Evolutionary conservation across 2,888 invertebrate species (phyloP).

Genomic region (Girardia tigrina): DNA sequence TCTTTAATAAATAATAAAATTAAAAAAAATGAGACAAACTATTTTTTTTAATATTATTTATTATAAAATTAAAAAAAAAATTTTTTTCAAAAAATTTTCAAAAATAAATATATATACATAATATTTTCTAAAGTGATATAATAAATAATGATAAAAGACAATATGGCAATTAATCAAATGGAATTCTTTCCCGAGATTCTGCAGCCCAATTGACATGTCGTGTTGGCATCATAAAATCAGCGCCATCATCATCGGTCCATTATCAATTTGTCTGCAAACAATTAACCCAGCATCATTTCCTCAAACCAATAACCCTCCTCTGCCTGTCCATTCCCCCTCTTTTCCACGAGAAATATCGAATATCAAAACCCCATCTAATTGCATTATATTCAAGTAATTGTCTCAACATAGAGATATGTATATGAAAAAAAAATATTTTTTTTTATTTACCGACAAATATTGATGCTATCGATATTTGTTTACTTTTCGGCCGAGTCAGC

Average conservation of each 20-base stretch:
- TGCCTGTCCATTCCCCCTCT: too few relatives aligned
- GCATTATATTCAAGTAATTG: constrained; percentile 14
- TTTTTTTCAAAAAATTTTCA: too few relatives aligned
- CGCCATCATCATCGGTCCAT: not conserved
- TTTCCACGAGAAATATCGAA: too few relatives aligned
- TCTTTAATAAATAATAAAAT: too few relatives aligned
- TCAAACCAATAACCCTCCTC: too few relatives aligned
- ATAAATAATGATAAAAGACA: constrained; percentile 16
- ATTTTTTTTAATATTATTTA: too few relatives aligned
- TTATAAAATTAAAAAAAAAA: too few relatives aligned
- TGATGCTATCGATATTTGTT: constrained; percentile 11
- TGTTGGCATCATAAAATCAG: not conserved
- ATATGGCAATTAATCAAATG: not conserved
- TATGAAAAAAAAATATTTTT: not conserved
- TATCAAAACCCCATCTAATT: not conserved
- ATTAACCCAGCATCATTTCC: not conserved
- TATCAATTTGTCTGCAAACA: not conserved
- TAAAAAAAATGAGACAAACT: too few relatives aligned
- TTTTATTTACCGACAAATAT: not conserved
- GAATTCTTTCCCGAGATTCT: not conserved
- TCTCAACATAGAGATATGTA: not conserved
- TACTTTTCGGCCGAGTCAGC: constrained; percentile 4
- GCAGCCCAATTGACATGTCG: not conserved
- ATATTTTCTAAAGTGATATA: constrained; percentile 5
- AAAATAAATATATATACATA: too few relatives aligned